Conservation (phyloP, 2,797 vertebrate genomes). For the Chiroxiphia lanceolata region DNA sequence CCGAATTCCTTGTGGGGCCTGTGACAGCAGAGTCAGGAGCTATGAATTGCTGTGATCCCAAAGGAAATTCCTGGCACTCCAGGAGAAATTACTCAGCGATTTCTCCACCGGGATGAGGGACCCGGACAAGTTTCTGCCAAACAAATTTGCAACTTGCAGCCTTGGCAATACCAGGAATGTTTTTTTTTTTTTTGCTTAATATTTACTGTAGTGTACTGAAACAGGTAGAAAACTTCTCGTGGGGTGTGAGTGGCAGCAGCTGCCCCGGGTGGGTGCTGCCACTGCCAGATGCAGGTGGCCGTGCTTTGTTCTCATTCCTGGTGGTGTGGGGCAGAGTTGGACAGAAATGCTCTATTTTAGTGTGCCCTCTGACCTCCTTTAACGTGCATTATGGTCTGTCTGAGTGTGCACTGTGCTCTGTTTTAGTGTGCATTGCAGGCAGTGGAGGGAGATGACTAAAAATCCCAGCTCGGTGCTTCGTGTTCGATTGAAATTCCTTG, state of each 20-base stretch:
- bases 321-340: not conserved
- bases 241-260: not conserved
- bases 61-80: not conserved
- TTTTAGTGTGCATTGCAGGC: too few species aligned
- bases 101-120: not conserved
- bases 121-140: not conserved
- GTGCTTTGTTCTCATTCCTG: accelerated
- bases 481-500: not conserved
- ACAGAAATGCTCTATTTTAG: not conserved
- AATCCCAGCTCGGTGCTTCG: not conserved
- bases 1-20: not conserved
- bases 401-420: not conserved
- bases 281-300: accelerated
- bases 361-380: not conserved
- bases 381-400: not conserved
- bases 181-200: not conserved
- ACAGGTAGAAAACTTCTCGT: not conserved
- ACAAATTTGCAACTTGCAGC: not conserved
- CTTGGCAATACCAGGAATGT: not conserved
- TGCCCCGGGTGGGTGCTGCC: not conserved
- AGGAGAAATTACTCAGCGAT: not conserved
- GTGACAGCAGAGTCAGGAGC: not conserved
- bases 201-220: not conserved
- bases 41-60: not conserved
- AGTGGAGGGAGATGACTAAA: not conserved